Evolutionary conservation across 1,140 invertebrate genomes (phyloP).

Genomic region (Acarapis woodi): DNA sequence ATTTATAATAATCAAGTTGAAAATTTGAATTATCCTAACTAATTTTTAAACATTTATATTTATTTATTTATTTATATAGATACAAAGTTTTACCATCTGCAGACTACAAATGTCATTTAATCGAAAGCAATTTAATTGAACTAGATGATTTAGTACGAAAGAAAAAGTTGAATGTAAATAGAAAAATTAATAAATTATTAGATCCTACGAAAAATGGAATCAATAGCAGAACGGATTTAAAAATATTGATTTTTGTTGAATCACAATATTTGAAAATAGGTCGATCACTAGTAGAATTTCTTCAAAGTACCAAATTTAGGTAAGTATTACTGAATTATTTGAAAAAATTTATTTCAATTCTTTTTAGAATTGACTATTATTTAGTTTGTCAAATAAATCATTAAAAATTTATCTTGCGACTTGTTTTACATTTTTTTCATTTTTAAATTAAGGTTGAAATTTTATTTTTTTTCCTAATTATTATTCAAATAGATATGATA

Average conservation of each 20-base stretch:
- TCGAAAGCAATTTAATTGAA: too few species aligned
- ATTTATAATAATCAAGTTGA: too few species aligned
- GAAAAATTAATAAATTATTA: too few species aligned
- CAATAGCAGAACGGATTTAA: constrained; percentile 58
- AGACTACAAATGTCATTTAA: too few species aligned
- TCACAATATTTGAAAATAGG: constrained; percentile 70
- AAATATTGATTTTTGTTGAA: constrained; percentile 80
- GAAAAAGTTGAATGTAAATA: too few species aligned
- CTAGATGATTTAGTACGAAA: too few species aligned
- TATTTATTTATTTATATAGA: too few species aligned
- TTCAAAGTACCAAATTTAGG: constrained; percentile 77
- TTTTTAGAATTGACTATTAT: not conserved
- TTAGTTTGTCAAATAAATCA: not conserved
- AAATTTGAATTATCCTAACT: too few species aligned
- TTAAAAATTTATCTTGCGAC: not conserved
- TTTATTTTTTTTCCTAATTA: constrained; percentile 19
- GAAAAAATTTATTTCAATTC: not conserved
- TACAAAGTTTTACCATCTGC: too few species aligned
- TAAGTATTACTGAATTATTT: constrained; percentile 21
- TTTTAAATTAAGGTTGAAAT: constrained; percentile 7
- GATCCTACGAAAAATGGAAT: too few species aligned
- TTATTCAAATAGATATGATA: constrained; percentile 70
- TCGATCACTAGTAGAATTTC: constrained; percentile 58
- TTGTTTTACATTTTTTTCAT: constrained; percentile 1
- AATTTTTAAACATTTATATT: too few species aligned